Conservation (phyloP, 2,113 vertebrate genomes). For the Neomonachus schauinslandi region DNA sequence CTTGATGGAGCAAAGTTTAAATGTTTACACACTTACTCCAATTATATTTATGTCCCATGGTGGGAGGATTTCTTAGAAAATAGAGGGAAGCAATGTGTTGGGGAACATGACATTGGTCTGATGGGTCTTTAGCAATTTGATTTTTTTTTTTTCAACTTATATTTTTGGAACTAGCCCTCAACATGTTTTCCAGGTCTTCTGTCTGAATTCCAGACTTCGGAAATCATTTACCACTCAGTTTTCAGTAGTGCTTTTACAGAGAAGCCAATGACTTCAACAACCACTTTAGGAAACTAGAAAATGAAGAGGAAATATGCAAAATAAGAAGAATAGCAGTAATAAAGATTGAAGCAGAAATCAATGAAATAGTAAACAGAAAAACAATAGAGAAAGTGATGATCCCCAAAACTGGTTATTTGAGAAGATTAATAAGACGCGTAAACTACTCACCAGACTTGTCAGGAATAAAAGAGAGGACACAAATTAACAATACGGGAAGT, state of each 20-base stretch:
- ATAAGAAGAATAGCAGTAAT: neutral
- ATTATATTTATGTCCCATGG: neutral
- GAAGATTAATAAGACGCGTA: neutral
- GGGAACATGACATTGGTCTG: neutral
- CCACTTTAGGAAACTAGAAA: neutral
- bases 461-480: neutral
- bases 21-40: conserved; percentile 57
- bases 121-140: conserved; percentile 20
- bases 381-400: neutral
- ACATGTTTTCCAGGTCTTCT: neutral
- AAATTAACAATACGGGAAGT: neutral
- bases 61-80: conserved; percentile 25
- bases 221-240: conserved; percentile 35
- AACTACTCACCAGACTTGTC: neutral
- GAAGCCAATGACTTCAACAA: neutral
- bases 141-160: neutral
- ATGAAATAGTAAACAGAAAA: neutral
- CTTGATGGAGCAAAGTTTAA: neutral
- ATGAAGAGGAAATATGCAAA: neutral
- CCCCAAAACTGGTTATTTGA: neutral
- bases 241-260: neutral
- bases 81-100: neutral
- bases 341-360: neutral
- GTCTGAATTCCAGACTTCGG: conserved; percentile 27
- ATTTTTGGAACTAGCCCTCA: neutral